These are phyloP conservation scores for Xenopus borealis DNA, from an alignment of 2,113 vertebrate species.

Conservation along the genomic window DNA sequence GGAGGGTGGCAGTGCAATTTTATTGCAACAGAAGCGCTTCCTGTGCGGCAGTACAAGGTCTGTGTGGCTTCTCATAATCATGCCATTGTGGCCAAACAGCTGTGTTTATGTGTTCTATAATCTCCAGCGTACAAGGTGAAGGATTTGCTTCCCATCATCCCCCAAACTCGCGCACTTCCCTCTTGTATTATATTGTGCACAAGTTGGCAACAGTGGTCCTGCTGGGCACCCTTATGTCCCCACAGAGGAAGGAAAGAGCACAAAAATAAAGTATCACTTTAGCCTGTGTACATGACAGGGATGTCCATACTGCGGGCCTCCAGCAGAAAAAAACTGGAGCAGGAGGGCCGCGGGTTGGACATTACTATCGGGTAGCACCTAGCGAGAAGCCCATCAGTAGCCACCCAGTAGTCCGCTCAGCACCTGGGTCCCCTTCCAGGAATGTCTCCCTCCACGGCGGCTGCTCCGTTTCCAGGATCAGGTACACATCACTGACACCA, in stretches of 20 bases:
- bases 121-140: conserved; percentile 57
- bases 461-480: neutral
- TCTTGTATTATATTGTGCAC: conserved; percentile 28
- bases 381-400: too few relatives aligned
- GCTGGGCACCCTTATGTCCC: neutral
- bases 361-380: too few relatives aligned
- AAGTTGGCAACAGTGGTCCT: conserved; percentile 27
- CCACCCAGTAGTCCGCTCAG: too few relatives aligned
- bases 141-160: conserved; percentile 55
- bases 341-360: too few relatives aligned
- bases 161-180: conserved; percentile 61
- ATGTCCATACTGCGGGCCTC: too few relatives aligned
- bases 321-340: too few relatives aligned
- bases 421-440: too few relatives aligned
- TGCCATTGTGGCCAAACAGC: conserved; percentile 65
- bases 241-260: conserved; percentile 25
- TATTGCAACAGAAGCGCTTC: conserved; percentile 63
- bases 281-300: too few relatives aligned
- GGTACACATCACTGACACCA: too few relatives aligned
- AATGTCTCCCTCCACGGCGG: neutral
- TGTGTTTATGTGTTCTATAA: conserved; percentile 57
- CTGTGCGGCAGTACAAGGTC: conserved; percentile 61
- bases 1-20: conserved; percentile 54
- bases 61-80: conserved; percentile 56
- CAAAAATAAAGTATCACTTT: too few relatives aligned